Conservation (phyloP, 1,140 invertebrate species). For the Drosophila littoralis region DNA sequence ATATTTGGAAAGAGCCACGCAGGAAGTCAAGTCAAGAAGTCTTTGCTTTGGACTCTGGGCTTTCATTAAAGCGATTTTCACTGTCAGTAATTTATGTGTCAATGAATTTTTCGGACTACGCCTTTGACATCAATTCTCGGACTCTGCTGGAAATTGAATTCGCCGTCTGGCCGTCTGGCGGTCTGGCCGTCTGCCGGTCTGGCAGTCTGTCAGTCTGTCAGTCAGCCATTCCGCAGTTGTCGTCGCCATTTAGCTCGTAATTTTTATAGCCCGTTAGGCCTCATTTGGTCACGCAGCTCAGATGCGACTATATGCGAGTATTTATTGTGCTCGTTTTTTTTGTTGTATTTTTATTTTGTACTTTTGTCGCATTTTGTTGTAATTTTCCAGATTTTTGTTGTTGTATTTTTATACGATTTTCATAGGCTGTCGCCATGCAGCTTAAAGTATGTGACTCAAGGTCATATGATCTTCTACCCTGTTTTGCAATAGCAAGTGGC, state of each 20-base stretch:
- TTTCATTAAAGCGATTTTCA: constrained; percentile 63
- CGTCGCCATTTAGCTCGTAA: constrained; percentile 58
- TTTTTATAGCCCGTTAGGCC: constrained; percentile 64
- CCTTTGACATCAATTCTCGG: constrained; percentile 62
- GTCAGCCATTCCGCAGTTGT: constrained; percentile 43
- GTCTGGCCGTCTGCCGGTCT: constrained; percentile 1
- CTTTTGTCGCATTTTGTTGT: constrained; percentile 26
- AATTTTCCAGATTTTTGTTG: constrained; percentile 24
- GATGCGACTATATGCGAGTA: constrained; percentile 22
- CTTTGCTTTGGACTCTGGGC: not conserved
- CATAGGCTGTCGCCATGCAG: constrained; percentile 42
- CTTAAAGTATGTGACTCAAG: constrained; percentile 47
- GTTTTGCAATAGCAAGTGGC: not conserved
- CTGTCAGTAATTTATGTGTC: constrained; percentile 55
- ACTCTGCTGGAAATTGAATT: constrained; percentile 56
- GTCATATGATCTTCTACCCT: constrained; percentile 26
- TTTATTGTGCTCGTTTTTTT: constrained; percentile 41
- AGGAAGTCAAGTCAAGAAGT: constrained; percentile 38
- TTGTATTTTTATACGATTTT: constrained; percentile 33
- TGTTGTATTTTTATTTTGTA: constrained; percentile 18
- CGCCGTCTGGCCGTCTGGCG: constrained; percentile 4
- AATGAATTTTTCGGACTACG: constrained; percentile 54
- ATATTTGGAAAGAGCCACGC: not conserved
- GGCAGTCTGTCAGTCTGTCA: constrained; percentile 20
- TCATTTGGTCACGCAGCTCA: constrained; percentile 54